Evolutionary conservation across 53 echinoderm and acorn worm genomes (phyloP), one percentile per base, ranked within the genome.

Genomic region (Mesocentrotus franciscanus): DNA sequence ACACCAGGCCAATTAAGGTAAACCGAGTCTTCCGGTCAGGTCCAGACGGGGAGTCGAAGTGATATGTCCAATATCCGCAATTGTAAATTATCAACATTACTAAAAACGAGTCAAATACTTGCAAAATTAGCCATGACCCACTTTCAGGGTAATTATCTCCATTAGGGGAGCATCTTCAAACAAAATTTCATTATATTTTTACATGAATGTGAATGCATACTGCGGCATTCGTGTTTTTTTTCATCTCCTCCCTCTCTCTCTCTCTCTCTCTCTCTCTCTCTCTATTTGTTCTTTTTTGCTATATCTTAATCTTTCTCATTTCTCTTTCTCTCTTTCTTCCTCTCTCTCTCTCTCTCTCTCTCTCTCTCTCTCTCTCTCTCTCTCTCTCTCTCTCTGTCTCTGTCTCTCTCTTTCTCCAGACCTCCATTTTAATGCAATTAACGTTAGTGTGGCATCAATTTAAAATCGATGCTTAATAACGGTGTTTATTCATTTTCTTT

Each of bases 1-100:
- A 87, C 87, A 18, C 87, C 87, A 87, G 87, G 87, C 58, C 87
- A 87, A 58, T 87, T 87, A 56, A 87, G 87, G 87, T 58, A 87
- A 87, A 87, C 87, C 87, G n/a, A 87, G 87, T 57, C 27, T 87
- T 87, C 87, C 87, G 87, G 87, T 87, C 58, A 57, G 58, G 58
- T 3, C 58, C n/a, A 16, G 87, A 58, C n/a, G 29, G 27, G 58
- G 87, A 57, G 87, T 87, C 56, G 27, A 87, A 87, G 56, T 87
- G 87, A 87, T 87, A 87, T 58, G 58, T 26, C 87, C 58, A 87
- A 87, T 87, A 87, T 87, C 87, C 87, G 87, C 58, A 22, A 58
- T 87, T 87, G 27, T 87, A 57, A 87, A 87, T 87, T 58, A 56
- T 27, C 57, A 55, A 87, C 26, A 87, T 58, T 57, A n/a, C 27